These are phyloP conservation scores for Druon quercuslanigerum DNA, from an alignment of 1,140 invertebrate species.

Conservation along the genomic window DNA sequence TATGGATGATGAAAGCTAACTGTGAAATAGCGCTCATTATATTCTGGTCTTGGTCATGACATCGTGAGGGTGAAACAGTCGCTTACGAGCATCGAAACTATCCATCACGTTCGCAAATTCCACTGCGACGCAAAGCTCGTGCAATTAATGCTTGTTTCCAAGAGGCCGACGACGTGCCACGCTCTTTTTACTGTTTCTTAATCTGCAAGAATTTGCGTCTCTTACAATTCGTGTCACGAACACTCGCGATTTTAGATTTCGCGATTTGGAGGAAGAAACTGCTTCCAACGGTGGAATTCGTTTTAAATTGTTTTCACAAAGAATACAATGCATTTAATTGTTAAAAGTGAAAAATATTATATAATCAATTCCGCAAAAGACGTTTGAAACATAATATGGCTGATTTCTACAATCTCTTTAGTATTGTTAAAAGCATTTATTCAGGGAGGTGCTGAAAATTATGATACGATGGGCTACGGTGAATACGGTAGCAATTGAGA, in stretches of 20 bases:
- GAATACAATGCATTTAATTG: no score
- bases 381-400: no score
- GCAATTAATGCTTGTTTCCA: slow-evolving; percentile 48
- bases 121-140: slow-evolving; percentile 35
- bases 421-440: no score
- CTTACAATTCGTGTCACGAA: neutral
- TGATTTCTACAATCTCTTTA: no score
- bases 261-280: neutral
- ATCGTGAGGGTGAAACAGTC: slow-evolving; percentile 42
- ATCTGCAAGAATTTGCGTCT: neutral
- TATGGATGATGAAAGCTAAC: neutral
- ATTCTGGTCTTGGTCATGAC: slow-evolving; percentile 47
- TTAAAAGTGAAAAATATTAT: no score
- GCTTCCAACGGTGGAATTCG: neutral
- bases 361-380: no score
- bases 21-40: slow-evolving; percentile 48
- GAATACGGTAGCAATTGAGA: slow-evolving; percentile 34
- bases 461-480: neutral
- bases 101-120: slow-evolving; percentile 62
- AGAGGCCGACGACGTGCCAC: neutral
- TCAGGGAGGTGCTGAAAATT: neutral
- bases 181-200: slow-evolving; percentile 10
- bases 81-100: slow-evolving; percentile 31
- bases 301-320: neutral
- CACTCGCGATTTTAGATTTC: neutral